Base-by-base conservation (phyloP, 2,888 invertebrate genomes). In the Eumacrocentrus americanus region DNA sequence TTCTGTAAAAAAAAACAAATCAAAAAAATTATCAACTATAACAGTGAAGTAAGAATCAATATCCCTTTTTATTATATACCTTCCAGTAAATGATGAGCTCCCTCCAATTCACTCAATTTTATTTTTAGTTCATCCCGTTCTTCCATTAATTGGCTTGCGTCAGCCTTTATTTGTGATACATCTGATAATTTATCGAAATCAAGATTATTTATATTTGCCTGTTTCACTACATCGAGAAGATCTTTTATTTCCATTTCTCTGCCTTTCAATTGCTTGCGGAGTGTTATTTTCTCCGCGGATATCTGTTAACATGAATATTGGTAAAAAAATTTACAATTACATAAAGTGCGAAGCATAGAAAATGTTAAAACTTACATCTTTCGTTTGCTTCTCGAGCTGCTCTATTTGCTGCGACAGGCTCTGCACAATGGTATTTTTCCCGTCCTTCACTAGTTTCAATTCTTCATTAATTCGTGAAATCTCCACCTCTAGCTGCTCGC, bases 101-200 rank as follows among this genome's bases (percentile, higher is more conserved):
- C 81, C 65, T 81, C 81, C 58, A 81, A 77, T 52, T 79, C 80
- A 23, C 69, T 73, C 47, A 80, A 68, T 67, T 75, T 76, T 37
- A 72, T 69, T 57, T 73, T 70, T 25, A 80, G 66, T 60, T 80
- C 80, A 37, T 83, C 79, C 66, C 84, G 85, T 70, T 88, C 88
- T 59, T 83, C 82, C 60, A 83, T 81, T 16, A 85, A 73, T 61
- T 85, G 83, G 25, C 83, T 78, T 1, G 87, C 78, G 72, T 89
- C 87, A 0, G 88, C 87, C 68, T 86, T 86, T 11, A 85, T 79
- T 44, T 83, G 83, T 37, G 84, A 85, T 37, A 84, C 82, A 67
- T 87, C 84, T 46, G 88, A 82, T 20, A 87, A 73, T 60, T 84
- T 84, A 35, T 83, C 81, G 34, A 79, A 71, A 65, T 81, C 79